Percentiles rank a stretch among this genome's conserved stretches.
Conservation (phyloP, 2,113 vertebrate species). For the Hyperopisus bebe region DNA sequence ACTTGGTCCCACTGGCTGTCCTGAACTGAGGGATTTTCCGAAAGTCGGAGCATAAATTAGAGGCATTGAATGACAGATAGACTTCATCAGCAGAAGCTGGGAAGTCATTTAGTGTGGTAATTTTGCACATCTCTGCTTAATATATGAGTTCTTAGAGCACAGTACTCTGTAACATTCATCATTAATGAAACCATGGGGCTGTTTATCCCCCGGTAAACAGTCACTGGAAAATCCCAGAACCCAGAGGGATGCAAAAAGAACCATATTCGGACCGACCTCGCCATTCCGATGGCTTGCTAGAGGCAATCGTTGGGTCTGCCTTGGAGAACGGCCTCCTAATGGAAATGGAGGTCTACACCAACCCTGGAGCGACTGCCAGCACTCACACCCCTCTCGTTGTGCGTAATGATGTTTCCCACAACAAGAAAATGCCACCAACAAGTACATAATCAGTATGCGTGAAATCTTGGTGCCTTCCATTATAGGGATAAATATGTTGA, state of each 20-base stretch:
- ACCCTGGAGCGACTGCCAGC: not conserved
- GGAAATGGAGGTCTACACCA: not conserved
- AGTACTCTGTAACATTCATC: not conserved
- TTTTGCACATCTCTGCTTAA: not conserved
- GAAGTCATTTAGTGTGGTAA: not conserved
- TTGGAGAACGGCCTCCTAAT: not conserved
- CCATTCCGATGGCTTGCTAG: not conserved
- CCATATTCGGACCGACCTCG: not conserved
- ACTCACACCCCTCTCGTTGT: not conserved
- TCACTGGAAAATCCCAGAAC: not conserved
- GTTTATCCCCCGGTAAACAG: not conserved
- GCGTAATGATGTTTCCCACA: not conserved
- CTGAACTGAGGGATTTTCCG: not conserved
- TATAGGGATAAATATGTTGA: not conserved
- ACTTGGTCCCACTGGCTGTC: not conserved
- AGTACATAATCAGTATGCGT: not conserved
- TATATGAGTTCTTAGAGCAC: not conserved
- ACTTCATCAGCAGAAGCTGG: not conserved
- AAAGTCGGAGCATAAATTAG: not conserved
- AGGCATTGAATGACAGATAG: not conserved
- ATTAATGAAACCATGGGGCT: not conserved
- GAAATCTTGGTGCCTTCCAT: not conserved
- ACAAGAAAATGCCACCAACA: not conserved
- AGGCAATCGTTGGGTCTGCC: not conserved
- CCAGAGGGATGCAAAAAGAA: not conserved